Evolutionary conservation across 2,797 vertebrate species (phyloP), one percentile per base, ranked within the genome.

Genomic region (Hipposideros larvatus): DNA sequence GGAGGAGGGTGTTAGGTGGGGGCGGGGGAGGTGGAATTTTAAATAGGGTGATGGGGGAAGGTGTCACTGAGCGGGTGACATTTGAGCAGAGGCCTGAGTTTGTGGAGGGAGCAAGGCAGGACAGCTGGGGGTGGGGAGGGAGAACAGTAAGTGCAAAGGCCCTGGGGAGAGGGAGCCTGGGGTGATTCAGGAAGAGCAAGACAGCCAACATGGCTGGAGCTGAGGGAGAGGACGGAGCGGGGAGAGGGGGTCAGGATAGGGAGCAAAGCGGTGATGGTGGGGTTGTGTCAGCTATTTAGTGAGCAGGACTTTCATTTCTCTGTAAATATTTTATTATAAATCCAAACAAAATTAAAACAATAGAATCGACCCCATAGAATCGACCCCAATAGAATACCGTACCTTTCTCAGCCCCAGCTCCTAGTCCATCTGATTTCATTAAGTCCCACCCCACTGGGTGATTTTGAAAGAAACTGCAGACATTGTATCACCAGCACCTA

Each of bases 371-470:
- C 68, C 16, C 37, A 51, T 19, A 34, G 19, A 43, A 63, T 13
- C 28, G 1, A 13, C 68, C 68, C 16, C 37, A 37, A 37, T 37
- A 37, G 37, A 37, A 37, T 37, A 37, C 37, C 37, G 37, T 37
- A 37, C 37, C 37, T 37, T 37, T 37, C 24, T 73, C 59, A 43
- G 57, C 16, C 57, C 26, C 34, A 31, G 5, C 7, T 5, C 28
- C 37, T 0, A 3, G 5, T 26, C 57, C 28, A 2, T 10, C 34
- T 16, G 14, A 37, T 37, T 26, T 84, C 63, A 21, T 0, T 31
- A 24, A 43, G 26, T 10, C 8, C 53, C 19, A 37, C 21, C 46
- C 51, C 51, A 41, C 51, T 5, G 57, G 61, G 48, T 31, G 57
- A 22, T 13, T 77, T 48, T 6, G 31, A 82, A n/a, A 16, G 53